Base-by-base conservation (phyloP, 2,113 vertebrate genomes). In the Nesospiza acunhae region DNA sequence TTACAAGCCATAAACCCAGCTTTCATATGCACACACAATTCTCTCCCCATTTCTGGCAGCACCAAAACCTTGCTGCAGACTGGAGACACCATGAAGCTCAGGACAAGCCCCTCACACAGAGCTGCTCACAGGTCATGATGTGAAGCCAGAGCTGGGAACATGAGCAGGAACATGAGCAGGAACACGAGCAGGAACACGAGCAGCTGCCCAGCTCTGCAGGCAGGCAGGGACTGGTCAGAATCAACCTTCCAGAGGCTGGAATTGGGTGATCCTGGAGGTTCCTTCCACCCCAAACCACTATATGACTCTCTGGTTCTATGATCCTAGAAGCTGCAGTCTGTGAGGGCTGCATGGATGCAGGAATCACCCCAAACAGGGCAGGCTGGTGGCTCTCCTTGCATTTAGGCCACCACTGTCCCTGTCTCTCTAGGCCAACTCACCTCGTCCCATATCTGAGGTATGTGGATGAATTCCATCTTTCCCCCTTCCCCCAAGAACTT, bases 1-100 rank as follows among this genome's bases (percentile, higher is more conserved):
- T 98, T 98, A 97, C 91, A 98, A 97, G 70, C 96, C 94, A 94
- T 97, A 98, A 97, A 97, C 84, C 13, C 91, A 96, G 96, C 90
- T 97, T 96, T 90, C 85, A 55, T 8, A 17, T 7, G 47, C 89
- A 79, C 20, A 55, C 39, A 19, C 60, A 69, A 58, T 66, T 63
- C 55, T 90, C n/a, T 70, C 39, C 35, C 50, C 37, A 4, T 1
- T 9, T 41, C 76, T 72, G 14, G 22, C 62, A 75, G 76, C 77
- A 80, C 75, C 35, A 4, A 88, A 78, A 94, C 62, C 75, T 87
- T 17, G 27, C 64, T 84, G 76, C 52, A 95, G 84, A 7, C 60
- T 17, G 39, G 37, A 56, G 80, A 81, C 6, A 4, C 1, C 27
- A 39, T 50, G 35, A 31, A 33, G 41, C 23, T 64, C 46, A 78